Evolutionary conservation across 2,113 vertebrate genomes (phyloP), one percentile per base, ranked within the genome.

Genomic region (Rostratula benghalensis): DNA sequence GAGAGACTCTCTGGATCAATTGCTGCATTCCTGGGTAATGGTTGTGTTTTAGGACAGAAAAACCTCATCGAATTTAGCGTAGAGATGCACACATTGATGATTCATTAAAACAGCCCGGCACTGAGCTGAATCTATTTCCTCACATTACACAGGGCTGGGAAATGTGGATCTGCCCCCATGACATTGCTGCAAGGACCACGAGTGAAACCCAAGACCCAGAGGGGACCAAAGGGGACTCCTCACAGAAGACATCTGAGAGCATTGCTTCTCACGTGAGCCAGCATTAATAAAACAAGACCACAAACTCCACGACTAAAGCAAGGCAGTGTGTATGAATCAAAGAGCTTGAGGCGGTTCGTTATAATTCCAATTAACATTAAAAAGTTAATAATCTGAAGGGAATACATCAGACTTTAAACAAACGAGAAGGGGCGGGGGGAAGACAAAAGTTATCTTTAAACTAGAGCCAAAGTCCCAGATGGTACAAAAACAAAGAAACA

Each of bases 121-220:
- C 76, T 53, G 65, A 59, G 88, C 63, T 45, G 37, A 33, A 83
- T 43, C 75, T 46, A 2, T 84, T 81, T 88, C 77, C 65, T 89
- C 69, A 33, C 56, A 1, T 93, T 41, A 10, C 84, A 21, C 75
- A 2, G 74, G 35, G 67, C 80, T 73, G 57, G 83, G 83, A 30
- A 65, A 33, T 3, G 7, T 12, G 69, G 94, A 6, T 69, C 60
- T 91, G 74, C 65, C 59, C 69, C 39, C 0, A 3, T 83, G 93
- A 94, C 92, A 50, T 88, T 92, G 93, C 94, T 69, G 90, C 76
- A 87, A 93, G 75, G 91, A 93, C 15, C 82, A 7, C 6, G 1
- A 41, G 74, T 13, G 86, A 96, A 87, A 96, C 57, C 50, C 31
- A 12, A 95, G 60, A 48, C 6, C 24, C 39, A 31, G 30, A 53